These are phyloP conservation scores for Metallyticus violacea DNA, from an alignment of 2,888 invertebrate genomes.

Conservation along the genomic window DNA sequence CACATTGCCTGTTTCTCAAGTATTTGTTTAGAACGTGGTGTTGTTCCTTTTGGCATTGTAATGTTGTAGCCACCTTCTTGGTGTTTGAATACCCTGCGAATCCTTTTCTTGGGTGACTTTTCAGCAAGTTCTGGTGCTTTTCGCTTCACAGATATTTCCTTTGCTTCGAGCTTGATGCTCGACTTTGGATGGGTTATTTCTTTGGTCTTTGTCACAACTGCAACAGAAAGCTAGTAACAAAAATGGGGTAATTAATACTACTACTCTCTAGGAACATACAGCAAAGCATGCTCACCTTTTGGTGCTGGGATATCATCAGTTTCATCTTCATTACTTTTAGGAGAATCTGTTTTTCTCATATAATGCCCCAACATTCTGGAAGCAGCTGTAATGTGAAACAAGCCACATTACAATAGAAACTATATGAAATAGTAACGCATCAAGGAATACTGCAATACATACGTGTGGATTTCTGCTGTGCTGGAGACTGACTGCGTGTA, in stretches of 20 bases:
- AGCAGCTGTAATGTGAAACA: conserved; percentile 23
- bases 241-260: background rate
- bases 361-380: conserved; percentile 31
- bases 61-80: conserved; percentile 55
- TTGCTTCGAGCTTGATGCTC: background rate
- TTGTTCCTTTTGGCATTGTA: conserved; percentile 49
- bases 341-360: conserved; percentile 15
- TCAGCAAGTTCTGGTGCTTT: conserved; percentile 18
- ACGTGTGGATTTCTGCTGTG: background rate
- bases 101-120: conserved; percentile 39
- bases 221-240: background rate
- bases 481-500: background rate
- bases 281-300: background rate
- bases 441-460: background rate
- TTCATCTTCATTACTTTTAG: background rate
- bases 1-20: conserved; percentile 24
- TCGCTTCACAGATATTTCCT: conserved; percentile 36
- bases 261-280: background rate
- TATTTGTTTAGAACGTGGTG: conserved; percentile 48
- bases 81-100: conserved; percentile 49
- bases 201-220: background rate
- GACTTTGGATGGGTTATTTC: background rate
- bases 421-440: too few species aligned
- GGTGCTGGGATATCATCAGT: background rate
- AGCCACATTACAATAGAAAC: background rate